Evolutionary conservation across 2,888 invertebrate species (phyloP).

Genomic region (Muscina levida): DNA sequence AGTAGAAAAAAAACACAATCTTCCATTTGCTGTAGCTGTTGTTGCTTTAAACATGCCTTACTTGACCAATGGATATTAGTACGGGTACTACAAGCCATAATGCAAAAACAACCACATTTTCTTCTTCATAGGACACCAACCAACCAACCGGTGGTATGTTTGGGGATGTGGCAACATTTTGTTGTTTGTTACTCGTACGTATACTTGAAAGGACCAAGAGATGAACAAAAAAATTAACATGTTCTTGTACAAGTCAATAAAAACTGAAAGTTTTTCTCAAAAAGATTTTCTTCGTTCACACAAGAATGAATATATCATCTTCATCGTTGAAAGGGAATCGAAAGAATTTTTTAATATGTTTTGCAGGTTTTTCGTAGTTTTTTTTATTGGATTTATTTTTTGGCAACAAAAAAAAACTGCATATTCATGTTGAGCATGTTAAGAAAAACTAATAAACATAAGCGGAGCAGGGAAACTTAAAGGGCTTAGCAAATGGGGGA

Average conservation of each 20-base stretch:
- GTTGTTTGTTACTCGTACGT: constrained; percentile 26
- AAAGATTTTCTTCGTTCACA: constrained; percentile 34
- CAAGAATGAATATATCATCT: constrained; percentile 13
- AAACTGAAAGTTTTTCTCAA: constrained; percentile 48
- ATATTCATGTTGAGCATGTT: constrained; percentile 61
- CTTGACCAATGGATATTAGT: constrained; percentile 62
- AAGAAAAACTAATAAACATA: constrained; percentile 41
- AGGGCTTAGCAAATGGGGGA: background rate
- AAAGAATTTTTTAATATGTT: constrained; percentile 61
- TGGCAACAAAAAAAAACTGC: constrained; percentile 46
- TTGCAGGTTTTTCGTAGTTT: constrained; percentile 25
- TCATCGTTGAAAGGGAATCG: constrained; percentile 42
- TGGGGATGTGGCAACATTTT: constrained; percentile 55
- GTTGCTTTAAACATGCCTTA: constrained; percentile 50
- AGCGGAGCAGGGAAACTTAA: constrained; percentile 39
- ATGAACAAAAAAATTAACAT: constrained; percentile 62
- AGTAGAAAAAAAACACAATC: background rate
- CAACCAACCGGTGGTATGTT: background rate
- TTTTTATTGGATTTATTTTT: constrained; percentile 44
- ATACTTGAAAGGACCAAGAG: constrained; percentile 51
- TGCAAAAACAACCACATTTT: background rate
- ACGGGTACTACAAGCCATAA: constrained; percentile 37
- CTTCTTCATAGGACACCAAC: background rate
- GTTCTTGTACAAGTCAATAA: constrained; percentile 65
- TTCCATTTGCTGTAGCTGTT: background rate